Evolutionary conservation across 2,113 vertebrate species (phyloP).

Genomic region (Columbina picui): DNA sequence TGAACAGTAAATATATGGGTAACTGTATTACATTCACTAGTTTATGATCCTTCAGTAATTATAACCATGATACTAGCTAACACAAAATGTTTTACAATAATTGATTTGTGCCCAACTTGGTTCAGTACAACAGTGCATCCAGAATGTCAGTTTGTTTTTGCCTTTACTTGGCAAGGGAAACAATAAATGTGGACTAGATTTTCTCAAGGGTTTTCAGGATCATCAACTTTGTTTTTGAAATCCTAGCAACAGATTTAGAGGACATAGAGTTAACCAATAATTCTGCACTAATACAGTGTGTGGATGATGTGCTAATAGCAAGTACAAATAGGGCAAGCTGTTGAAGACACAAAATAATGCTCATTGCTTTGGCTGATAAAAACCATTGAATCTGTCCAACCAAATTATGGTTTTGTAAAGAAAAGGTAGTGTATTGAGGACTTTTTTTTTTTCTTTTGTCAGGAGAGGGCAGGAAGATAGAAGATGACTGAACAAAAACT

Average conservation of each 20-base stretch:
- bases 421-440: not conserved
- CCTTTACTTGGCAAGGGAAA: not conserved
- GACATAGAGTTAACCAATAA: not conserved
- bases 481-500: not conserved
- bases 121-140: not conserved
- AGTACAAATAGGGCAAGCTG: not conserved
- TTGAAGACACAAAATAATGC: not conserved
- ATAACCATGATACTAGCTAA: not conserved
- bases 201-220: not conserved
- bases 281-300: not conserved
- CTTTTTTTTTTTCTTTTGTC: not conserved
- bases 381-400: fast-evolving
- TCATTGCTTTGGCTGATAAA: not conserved
- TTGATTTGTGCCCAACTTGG: not conserved
- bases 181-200: not conserved
- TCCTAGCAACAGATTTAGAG: not conserved
- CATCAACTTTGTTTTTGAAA: not conserved
- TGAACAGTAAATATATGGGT: not conserved
- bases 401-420: not conserved
- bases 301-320: not conserved
- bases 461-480: not conserved
- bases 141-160: not conserved
- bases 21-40: not conserved
- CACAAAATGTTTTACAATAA: not conserved
- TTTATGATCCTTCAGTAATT: not conserved